Percentiles rank a stretch among this genome's conserved stretches.
These are phyloP conservation scores for Boulengerochromis microlepis DNA, from an alignment of 2,113 vertebrate species.

Conservation along the genomic window DNA sequence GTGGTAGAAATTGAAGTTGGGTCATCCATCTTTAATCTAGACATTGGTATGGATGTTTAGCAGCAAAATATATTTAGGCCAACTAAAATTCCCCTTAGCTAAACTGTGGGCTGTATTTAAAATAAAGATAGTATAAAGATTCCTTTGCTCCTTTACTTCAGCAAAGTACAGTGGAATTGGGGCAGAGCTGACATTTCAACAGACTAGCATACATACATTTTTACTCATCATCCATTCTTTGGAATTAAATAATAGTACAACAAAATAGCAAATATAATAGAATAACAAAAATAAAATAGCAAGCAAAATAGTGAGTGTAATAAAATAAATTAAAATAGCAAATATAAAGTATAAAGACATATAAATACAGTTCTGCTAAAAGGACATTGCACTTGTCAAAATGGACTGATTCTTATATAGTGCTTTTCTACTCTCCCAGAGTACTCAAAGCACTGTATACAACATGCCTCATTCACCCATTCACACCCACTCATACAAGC, in stretches of 20 bases:
- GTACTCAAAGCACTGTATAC: neutral
- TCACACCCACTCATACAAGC: neutral
- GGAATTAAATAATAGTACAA: neutral
- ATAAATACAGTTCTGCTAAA: neutral
- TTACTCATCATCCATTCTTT: neutral
- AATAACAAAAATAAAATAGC: neutral
- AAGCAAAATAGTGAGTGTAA: neutral
- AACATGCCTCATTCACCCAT: neutral
- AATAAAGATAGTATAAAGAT: neutral
- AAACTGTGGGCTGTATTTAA: neutral
- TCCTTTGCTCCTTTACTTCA: neutral
- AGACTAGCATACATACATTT: neutral
- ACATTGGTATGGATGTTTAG: neutral
- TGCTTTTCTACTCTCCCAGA: too few species aligned
- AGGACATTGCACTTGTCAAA: neutral
- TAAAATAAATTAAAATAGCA: neutral
- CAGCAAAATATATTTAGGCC: neutral
- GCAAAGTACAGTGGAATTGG: neutral
- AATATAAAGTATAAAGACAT: neutral
- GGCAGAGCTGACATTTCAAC: neutral
- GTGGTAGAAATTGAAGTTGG: neutral
- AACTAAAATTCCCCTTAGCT: neutral
- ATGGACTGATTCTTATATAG: neutral
- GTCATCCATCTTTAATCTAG: neutral
- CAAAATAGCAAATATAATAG: neutral